Evolutionary conservation across 2,797 vertebrate species (phyloP).

Genomic region (Coranthus polyacanthus): DNA sequence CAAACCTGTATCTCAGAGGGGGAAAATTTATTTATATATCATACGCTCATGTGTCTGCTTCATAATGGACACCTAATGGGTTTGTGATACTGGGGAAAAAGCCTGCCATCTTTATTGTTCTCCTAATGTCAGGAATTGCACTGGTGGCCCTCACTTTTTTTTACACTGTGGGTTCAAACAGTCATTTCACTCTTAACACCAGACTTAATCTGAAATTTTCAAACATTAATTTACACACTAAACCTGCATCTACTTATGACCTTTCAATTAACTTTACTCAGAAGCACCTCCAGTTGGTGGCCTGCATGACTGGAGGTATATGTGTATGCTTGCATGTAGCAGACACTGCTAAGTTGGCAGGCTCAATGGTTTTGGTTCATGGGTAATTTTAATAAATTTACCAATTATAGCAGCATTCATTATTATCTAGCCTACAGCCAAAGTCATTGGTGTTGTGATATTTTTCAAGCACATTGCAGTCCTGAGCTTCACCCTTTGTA

Average conservation of each 20-base stretch:
- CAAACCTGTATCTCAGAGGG: slow-evolving; percentile 75
- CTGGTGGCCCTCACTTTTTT: slow-evolving; percentile 23
- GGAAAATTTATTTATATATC: slow-evolving; percentile 81
- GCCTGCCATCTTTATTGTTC: slow-evolving; percentile 64
- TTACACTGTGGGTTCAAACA: slow-evolving; percentile 33
- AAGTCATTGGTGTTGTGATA: slow-evolving; percentile 60
- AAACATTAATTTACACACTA: slow-evolving; percentile 66
- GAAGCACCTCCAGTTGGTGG: slow-evolving; percentile 49
- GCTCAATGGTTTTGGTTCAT: slow-evolving; percentile 72
- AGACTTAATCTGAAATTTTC: slow-evolving; percentile 66
- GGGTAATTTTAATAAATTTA: slow-evolving; percentile 85
- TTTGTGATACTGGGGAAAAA: slow-evolving; percentile 69
- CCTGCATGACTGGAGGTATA: slow-evolving; percentile 31
- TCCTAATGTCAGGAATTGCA: slow-evolving; percentile 47
- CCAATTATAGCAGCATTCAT: slow-evolving; percentile 80
- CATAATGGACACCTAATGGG: slow-evolving; percentile 78
- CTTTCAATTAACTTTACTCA: slow-evolving; percentile 78
- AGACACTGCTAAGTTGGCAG: slow-evolving; percentile 50
- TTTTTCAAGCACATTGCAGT: slow-evolving; percentile 69
- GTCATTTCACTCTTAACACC: slow-evolving; percentile 69
- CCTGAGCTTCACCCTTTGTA: slow-evolving; percentile 51
- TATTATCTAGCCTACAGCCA: slow-evolving; percentile 74
- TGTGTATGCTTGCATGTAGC: slow-evolving; percentile 24
- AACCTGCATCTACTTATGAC: slow-evolving; percentile 71
- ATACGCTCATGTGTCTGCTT: slow-evolving; percentile 69